A percentile compares a stretch with the other conserved stretches of the same genome.
Conservation (phyloP, 2,113 vertebrate genomes). For the Myotis brandtii region DNA sequence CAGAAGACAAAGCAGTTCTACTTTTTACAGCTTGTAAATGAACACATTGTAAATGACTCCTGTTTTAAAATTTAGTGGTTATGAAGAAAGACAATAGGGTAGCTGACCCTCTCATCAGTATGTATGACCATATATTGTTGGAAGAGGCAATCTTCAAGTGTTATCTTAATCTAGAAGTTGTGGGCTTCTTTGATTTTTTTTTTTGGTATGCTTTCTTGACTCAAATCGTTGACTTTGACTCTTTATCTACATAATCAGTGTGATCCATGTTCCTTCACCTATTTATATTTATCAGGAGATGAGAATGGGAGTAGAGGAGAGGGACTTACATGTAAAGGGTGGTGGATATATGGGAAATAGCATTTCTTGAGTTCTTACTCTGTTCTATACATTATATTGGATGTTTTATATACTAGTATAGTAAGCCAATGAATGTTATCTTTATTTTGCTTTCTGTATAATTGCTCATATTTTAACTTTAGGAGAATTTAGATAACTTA, state of each 20-base stretch:
- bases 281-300: background rate
- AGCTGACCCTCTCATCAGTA: background rate
- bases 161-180: constrained; percentile 35
- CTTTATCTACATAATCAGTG: background rate
- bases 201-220: background rate
- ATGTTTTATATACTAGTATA: background rate
- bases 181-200: background rate
- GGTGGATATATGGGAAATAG: background rate
- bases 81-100: background rate
- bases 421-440: background rate
- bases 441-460: background rate
- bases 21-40: constrained; percentile 2
- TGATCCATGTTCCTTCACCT: background rate
- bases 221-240: background rate
- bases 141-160: background rate
- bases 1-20: background rate
- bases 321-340: background rate
- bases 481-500: background rate
- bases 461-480: background rate
- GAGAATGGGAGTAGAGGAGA: background rate
- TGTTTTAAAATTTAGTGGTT: background rate
- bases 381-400: background rate
- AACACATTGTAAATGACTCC: background rate
- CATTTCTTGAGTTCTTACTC: background rate
- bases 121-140: background rate